Evolutionary conservation across 2,888 invertebrate genomes (phyloP).

Genomic region (Lamellibrachia columna): DNA sequence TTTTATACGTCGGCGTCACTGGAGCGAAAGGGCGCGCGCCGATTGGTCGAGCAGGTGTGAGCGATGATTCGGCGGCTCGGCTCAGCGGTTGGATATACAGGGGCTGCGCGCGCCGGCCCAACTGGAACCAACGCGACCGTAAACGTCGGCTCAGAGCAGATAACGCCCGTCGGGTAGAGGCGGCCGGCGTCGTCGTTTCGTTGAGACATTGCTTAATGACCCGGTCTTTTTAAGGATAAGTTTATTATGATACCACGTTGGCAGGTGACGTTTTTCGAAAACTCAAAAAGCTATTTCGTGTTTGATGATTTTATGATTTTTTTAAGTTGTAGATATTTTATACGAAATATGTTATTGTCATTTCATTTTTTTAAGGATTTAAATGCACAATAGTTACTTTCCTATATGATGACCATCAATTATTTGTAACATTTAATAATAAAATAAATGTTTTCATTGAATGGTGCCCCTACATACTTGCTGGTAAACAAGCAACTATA

Average conservation of each 20-base stretch:
- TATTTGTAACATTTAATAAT: background rate
- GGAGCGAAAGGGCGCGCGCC: background rate
- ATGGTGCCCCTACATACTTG: background rate
- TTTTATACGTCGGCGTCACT: constrained; percentile 16
- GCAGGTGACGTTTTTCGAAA: background rate
- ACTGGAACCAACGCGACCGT: background rate
- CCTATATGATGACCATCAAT: background rate
- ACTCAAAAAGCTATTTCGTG: background rate
- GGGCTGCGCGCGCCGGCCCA: background rate
- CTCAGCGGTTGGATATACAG: background rate
- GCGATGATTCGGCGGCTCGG: constrained; percentile 11
- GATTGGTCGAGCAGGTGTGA: constrained; percentile 4
- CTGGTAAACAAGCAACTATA: too few species aligned
- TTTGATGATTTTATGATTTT: background rate
- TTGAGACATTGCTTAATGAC: background rate
- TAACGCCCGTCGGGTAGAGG: background rate
- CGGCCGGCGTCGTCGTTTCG: background rate
- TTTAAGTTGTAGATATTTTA: too few species aligned
- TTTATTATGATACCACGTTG: background rate
- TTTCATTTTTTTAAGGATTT: background rate
- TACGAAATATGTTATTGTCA: background rate
- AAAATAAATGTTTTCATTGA: background rate
- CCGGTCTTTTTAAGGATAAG: background rate
- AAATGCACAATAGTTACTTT: background rate
- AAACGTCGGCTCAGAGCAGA: background rate